Evolutionary conservation across 2,797 vertebrate genomes (phyloP), one percentile per base, ranked within the genome.

Genomic region (Manis pentadactyla): DNA sequence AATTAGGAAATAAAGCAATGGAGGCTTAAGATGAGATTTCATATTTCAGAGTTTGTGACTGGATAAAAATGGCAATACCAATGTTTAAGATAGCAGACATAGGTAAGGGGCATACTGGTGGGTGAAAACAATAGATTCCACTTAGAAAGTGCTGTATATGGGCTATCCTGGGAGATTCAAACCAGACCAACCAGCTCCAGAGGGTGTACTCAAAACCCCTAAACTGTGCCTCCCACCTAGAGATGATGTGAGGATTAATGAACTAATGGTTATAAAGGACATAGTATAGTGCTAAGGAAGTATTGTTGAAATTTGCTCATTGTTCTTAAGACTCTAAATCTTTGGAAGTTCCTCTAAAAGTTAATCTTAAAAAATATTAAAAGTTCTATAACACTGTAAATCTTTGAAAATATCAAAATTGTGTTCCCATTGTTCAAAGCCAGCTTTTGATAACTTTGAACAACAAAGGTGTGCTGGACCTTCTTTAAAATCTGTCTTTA

Each of bases 391-490:
- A 75, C 3, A 12, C 39, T 86, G 29, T 53, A 71, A 55, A 42
- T 95, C 57, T 87, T 84, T 34, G 75, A 37, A 59, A 86, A 59
- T 64, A 75, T 46, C 64, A 87, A 82, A 55, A 87, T 66, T 90
- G 21, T 29, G 57, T 71, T 68, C 82, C 34, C 12, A 51, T 29
- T 84, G 34, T 53, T 88, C n/a, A 79, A 84, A 93, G 31, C 27
- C 25, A 91, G 14, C 4, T 13, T 84, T 85, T 81, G 23, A 87
- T 86, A 18, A 85, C 31, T 93, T 75, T 61, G 57, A 42, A 83
- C 57, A 85, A 69, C 49, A 82, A 69, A 88, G 91, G 27, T 63
- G 49, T 51, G 51, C 49, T 37, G 19, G 42, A 0, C 11, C 61
- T 78, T 79, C 71, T 84, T 71, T 42, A 83, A 59, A 46, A 53